phyloP scores from a whole-genome alignment of 2,888 invertebrate species.

The Drosophila anomalipes region DNA sequence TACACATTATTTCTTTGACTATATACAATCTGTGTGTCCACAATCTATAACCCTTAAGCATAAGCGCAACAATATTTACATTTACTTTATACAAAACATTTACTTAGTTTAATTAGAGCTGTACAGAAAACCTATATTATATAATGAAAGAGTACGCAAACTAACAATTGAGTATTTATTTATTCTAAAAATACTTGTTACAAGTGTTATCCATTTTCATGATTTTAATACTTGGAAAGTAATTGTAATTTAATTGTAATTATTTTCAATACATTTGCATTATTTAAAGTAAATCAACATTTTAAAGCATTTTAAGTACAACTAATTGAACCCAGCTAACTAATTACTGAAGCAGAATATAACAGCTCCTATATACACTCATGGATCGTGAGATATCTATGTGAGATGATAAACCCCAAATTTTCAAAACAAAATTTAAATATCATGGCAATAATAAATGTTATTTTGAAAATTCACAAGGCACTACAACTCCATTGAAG shows the following conservation, averaged over 20 bases:
- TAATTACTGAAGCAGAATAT: neutral
- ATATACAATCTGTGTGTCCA: no score
- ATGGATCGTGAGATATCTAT: no score
- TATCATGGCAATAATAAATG: neutral
- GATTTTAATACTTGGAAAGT: neutral
- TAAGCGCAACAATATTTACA: neutral
- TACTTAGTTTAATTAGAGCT: neutral
- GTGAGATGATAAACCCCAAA: no score
- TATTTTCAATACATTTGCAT: neutral
- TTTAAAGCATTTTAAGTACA: neutral
- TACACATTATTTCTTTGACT: no score
- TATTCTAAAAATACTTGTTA: neutral
- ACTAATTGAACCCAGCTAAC: neutral
- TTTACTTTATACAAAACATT: neutral
- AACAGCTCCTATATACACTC: no score
- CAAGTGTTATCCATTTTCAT: neutral
- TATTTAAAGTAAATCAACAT: neutral
- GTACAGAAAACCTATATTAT: neutral
- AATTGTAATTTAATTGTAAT: neutral
- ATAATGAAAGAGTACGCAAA: neutral
- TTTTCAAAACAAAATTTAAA: neutral
- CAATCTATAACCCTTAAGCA: no score
- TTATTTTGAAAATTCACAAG: neutral
- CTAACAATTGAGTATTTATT: neutral
- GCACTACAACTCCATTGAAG: neutral